phyloP scores from a whole-genome alignment of 2,797 vertebrate species.

The Sitta carolinensis region DNA sequence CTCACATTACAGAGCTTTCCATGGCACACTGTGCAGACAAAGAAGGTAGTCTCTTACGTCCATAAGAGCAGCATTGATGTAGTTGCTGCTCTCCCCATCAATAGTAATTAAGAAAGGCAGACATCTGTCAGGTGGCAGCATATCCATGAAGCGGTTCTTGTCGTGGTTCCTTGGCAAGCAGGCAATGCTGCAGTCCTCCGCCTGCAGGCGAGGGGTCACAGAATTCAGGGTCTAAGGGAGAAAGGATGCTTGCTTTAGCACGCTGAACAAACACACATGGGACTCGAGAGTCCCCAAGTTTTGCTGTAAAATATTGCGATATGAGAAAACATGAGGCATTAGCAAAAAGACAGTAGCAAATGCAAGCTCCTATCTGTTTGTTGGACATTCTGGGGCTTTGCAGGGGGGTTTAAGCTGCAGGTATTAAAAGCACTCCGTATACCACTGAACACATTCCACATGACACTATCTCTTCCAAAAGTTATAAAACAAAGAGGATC shows the following conservation, averaged over 20 bases:
- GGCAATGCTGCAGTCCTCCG: constrained; percentile 98
- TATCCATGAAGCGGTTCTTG: constrained; percentile 99
- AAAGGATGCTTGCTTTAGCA: not conserved
- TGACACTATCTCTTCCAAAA: not conserved
- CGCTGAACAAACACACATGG: accelerated
- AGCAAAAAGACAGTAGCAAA: not conserved
- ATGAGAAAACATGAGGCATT: not conserved
- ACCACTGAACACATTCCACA: not conserved
- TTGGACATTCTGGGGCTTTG: not conserved
- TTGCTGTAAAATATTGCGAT: not conserved
- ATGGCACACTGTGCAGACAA: constrained; percentile 37
- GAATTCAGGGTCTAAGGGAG: constrained; percentile 92
- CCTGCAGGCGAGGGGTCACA: constrained; percentile 96
- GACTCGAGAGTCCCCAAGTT: not conserved
- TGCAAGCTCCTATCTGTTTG: not conserved
- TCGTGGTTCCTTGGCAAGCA: constrained; percentile 98
- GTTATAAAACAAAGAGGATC: not conserved
- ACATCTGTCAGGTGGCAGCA: constrained; percentile 97
- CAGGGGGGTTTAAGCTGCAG: not conserved
- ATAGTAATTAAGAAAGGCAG: constrained; percentile 99
- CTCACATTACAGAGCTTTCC: constrained; percentile 27
- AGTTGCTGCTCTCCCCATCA: constrained; percentile 99
- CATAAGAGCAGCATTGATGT: constrained; percentile 93
- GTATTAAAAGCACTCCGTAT: not conserved
- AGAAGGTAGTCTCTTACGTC: constrained; percentile 81